phyloP scores from a whole-genome alignment of 2,888 invertebrate species.

The Rambutsinella grinnellia region DNA sequence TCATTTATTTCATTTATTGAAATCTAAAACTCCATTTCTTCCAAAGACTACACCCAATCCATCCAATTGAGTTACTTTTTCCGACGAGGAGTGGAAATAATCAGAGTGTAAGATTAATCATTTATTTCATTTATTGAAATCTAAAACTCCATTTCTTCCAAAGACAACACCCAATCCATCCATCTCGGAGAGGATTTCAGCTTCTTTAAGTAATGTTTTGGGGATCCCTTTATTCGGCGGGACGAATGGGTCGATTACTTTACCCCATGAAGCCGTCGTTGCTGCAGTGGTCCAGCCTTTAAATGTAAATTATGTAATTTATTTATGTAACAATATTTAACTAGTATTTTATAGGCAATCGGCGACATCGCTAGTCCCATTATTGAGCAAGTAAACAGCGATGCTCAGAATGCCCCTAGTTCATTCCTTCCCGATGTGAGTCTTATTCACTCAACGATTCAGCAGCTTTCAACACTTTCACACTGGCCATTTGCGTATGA shows the following conservation, averaged over 20 bases:
- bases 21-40: no score
- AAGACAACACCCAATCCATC: constrained; percentile 30
- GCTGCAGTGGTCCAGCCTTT: background rate
- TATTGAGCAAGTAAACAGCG: no score
- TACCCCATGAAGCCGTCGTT: background rate
- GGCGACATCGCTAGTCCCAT: no score
- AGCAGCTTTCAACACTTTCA: constrained; percentile 38
- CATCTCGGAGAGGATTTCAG: constrained; percentile 29
- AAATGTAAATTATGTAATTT: no score
- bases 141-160: no score
- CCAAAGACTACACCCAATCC: no score
- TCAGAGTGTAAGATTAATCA: no score
- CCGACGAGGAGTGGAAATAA: no score
- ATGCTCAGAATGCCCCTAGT: constrained; percentile 39
- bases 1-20: no score
- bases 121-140: no score
- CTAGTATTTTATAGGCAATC: no score
- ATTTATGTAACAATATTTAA: no score
- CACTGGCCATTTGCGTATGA: constrained; percentile 49
- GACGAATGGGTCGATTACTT: background rate
- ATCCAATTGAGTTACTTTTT: constrained; percentile 11
- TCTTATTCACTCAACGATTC: constrained; percentile 29
- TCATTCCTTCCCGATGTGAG: constrained; percentile 35
- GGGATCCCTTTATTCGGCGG: constrained; percentile 16
- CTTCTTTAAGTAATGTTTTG: constrained; percentile 30